Conservation (phyloP, 2,888 invertebrate species). For the Mantis religiosa region DNA sequence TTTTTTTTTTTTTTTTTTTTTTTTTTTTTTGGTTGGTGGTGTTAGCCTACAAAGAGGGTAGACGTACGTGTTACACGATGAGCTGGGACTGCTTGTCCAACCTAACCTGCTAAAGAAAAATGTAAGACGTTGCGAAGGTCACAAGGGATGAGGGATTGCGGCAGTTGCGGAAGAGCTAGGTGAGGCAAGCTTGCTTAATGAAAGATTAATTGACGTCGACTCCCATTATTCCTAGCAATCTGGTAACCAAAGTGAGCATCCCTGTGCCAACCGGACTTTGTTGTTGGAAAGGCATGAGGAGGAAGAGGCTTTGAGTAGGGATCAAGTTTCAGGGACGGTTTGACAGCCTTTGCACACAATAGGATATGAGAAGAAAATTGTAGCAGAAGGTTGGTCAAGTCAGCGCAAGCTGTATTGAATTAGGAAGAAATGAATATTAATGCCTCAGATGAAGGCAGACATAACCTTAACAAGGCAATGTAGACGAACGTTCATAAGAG, state of each 20-base stretch:
- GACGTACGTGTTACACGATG: not conserved
- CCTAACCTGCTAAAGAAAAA: not conserved
- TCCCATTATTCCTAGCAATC: not conserved
- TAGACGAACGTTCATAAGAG: not conserved
- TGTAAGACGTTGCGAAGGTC: not conserved
- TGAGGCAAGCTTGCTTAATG: not conserved
- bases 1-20: no score
- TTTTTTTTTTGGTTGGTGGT: no score
- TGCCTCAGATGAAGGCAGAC: not conserved
- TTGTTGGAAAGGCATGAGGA: not conserved
- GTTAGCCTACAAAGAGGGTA: not conserved
- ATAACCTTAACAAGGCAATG: not conserved
- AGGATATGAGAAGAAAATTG: not conserved
- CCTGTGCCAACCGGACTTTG: not conserved
- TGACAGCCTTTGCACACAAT: not conserved
- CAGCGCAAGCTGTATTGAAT: not conserved
- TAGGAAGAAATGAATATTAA: not conserved
- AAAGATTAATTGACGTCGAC: slow-evolving; percentile 3
- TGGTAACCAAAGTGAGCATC: not conserved
- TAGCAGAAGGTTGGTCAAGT: not conserved
- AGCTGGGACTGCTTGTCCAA: not conserved
- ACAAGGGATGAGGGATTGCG: not conserved
- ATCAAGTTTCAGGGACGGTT: not conserved
- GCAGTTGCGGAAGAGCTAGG: not conserved
- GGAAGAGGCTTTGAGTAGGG: not conserved